A percentile compares a stretch with the other conserved stretches of the same genome.
These are phyloP conservation scores for Arremon brunneinucha DNA, from an alignment of 2,797 vertebrate genomes.

Conservation along the genomic window DNA sequence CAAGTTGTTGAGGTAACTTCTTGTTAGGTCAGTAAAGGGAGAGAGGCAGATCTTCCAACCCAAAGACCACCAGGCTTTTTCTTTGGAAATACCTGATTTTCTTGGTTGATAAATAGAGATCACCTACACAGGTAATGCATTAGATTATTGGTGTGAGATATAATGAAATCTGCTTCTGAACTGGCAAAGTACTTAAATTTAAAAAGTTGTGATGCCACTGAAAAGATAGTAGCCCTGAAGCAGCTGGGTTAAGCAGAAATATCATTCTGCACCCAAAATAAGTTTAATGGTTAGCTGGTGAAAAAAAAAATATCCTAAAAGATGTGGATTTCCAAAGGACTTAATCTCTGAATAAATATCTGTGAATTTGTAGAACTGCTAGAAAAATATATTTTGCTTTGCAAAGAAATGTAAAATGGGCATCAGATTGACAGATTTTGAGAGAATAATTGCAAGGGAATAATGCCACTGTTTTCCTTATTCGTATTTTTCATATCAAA, in stretches of 20 bases:
- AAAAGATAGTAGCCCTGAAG: not conserved
- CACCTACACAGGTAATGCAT: not conserved
- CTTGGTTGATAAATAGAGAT: not conserved
- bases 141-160: not conserved
- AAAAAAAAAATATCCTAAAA: not conserved
- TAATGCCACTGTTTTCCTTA: not conserved
- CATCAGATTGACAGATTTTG: not conserved
- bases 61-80: not conserved
- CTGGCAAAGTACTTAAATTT: not conserved
- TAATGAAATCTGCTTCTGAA: not conserved
- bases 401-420: not conserved
- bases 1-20: not conserved
- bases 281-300: not conserved
- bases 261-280: not conserved
- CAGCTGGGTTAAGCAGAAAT: not conserved
- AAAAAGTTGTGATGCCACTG: not conserved
- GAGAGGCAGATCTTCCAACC: not conserved
- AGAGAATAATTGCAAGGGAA: not conserved
- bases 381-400: not conserved
- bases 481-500: not conserved
- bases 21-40: not conserved
- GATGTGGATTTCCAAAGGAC: not conserved
- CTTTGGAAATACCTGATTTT: not conserved
- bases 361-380: not conserved
- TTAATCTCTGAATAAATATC: fast-evolving